phyloP scores from a whole-genome alignment of 2,797 vertebrate genomes.

The Leuciscus waleckii region DNA sequence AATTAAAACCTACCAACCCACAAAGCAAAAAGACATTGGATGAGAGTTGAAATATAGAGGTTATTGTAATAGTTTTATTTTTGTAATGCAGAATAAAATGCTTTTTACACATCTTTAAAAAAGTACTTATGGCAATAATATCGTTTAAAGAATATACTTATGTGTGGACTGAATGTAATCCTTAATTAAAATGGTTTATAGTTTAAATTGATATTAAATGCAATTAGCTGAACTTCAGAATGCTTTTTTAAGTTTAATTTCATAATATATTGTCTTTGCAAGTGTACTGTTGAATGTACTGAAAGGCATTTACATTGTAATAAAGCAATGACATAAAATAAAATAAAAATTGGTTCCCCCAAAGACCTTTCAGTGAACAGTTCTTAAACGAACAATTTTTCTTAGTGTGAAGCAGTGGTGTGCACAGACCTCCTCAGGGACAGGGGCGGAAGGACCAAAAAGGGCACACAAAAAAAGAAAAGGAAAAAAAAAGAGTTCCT shows the following conservation, averaged over 20 bases:
- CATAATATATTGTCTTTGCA: not conserved
- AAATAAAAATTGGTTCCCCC: no score
- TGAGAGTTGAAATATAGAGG: not conserved
- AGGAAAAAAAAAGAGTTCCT: no score
- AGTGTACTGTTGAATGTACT: not conserved
- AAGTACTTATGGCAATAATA: no score
- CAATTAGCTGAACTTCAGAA: not conserved
- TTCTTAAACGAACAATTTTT: no score
- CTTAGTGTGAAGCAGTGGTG: no score
- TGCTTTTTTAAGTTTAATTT: not conserved
- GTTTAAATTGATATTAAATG: not conserved
- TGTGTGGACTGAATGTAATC: not conserved
- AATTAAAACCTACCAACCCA: slow-evolving; percentile 59
- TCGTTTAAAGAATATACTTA: not conserved
- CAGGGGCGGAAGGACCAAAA: no score
- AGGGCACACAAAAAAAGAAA: no score
- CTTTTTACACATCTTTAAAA: not conserved
- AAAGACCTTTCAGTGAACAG: no score
- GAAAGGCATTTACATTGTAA: not conserved
- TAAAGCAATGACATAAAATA: not conserved
- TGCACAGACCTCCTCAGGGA: no score
- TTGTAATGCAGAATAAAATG: not conserved
- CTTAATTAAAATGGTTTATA: no score
- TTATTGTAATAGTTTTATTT: not conserved
- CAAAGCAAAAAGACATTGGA: not conserved